Evolutionary conservation across 2,113 vertebrate species (phyloP).

Genomic region (Boulengerochromis microlepis): DNA sequence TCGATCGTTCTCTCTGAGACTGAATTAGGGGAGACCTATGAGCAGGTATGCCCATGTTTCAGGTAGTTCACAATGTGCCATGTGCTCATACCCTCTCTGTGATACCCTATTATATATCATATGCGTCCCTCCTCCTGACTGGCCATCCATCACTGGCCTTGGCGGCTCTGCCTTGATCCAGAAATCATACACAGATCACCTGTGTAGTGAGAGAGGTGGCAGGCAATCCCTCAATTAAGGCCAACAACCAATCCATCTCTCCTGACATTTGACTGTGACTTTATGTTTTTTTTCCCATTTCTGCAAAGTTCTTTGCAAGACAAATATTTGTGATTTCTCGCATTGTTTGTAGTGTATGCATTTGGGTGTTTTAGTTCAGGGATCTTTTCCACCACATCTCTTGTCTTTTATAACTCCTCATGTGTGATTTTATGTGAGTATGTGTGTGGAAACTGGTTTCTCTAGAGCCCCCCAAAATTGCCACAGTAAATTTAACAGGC

Average conservation of each 20-base stretch:
- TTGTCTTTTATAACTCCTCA: not conserved
- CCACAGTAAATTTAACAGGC: constrained; percentile 39
- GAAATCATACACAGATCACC: constrained; percentile 57
- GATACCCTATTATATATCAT: not conserved
- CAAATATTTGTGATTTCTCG: not conserved
- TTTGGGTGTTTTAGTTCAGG: not conserved
- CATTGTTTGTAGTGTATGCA: not conserved
- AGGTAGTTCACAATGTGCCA: not conserved
- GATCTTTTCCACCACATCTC: not conserved
- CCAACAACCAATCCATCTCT: constrained; percentile 35
- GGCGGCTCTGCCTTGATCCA: constrained; percentile 27
- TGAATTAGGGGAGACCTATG: not conserved
- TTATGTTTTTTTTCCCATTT: too few species aligned
- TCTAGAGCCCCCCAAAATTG: constrained; percentile 1
- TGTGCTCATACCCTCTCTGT: not conserved
- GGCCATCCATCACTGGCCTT: constrained; percentile 47
- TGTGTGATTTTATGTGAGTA: not conserved
- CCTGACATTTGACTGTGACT: not conserved
- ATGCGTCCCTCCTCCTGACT: not conserved
- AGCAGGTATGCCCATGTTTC: not conserved
- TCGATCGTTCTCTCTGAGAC: not conserved
- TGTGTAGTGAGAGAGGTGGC: constrained; percentile 33
- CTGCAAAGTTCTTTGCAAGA: not conserved
- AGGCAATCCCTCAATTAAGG: constrained; percentile 45
- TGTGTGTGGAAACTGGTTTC: not conserved